Evolutionary conservation across 2,888 invertebrate species (phyloP).

Genomic region (Sthenelais limicola): DNA sequence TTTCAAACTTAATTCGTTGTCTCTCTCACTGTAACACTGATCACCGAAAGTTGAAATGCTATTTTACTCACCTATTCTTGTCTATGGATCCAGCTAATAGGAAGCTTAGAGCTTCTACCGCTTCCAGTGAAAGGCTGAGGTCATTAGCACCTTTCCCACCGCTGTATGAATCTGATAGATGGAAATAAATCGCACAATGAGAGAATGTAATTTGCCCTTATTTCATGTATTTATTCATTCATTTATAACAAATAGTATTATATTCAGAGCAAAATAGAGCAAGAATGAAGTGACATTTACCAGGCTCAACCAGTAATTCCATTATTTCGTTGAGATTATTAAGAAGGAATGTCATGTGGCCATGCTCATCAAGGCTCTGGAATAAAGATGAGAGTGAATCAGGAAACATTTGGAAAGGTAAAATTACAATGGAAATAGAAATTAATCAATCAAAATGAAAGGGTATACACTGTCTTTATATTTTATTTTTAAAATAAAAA

Average conservation of each 20-base stretch:
- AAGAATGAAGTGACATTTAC: too few relatives aligned
- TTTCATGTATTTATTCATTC: neutral
- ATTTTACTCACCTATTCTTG: conserved; percentile 58
- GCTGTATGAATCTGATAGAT: conserved; percentile 50
- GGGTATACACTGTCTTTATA: too few relatives aligned
- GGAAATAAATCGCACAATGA: too few relatives aligned
- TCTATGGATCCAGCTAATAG: conserved; percentile 67
- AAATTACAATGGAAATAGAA: neutral
- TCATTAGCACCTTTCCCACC: conserved; percentile 51
- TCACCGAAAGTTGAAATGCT: too few relatives aligned
- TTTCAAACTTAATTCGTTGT: too few relatives aligned
- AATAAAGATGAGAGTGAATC: conserved; percentile 42
- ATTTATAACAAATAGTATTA: too few relatives aligned
- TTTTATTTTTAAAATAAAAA: too few relatives aligned
- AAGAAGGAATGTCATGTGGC: conserved; percentile 70
- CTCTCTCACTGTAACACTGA: too few relatives aligned
- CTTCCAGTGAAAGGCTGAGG: conserved; percentile 59
- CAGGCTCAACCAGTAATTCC: conserved; percentile 69
- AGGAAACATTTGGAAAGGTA: neutral
- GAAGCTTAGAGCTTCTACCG: conserved; percentile 69
- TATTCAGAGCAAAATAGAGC: too few relatives aligned
- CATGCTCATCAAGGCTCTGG: conserved; percentile 70
- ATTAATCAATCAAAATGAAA: too few relatives aligned
- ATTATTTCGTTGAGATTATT: conserved; percentile 69
- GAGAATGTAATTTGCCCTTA: neutral